Percentiles rank a stretch among this genome's conserved stretches.
These are phyloP conservation scores for Tachysurus vachellii DNA, from an alignment of 2,113 vertebrate genomes.

Conservation along the genomic window DNA sequence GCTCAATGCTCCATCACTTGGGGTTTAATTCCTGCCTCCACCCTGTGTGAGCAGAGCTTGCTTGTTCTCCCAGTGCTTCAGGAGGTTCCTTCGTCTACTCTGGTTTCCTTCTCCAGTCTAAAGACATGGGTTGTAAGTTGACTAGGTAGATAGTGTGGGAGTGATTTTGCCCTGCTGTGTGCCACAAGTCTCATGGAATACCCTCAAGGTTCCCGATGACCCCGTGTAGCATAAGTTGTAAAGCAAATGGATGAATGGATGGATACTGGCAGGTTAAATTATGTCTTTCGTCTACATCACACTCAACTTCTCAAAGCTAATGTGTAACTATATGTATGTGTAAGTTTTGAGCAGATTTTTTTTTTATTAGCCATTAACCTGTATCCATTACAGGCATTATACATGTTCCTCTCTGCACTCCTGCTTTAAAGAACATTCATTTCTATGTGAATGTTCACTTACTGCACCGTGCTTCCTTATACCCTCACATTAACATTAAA, in stretches of 20 bases:
- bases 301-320: conserved; percentile 25
- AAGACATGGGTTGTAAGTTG: no score
- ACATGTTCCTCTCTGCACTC: neutral
- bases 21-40: no score
- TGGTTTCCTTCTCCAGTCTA: no score
- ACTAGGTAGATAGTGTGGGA: no score
- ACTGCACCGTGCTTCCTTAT: neutral
- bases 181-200: no score
- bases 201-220: no score
- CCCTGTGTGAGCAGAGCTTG: no score
- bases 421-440: neutral
- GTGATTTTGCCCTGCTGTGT: no score
- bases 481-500: neutral
- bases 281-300: conserved; percentile 13
- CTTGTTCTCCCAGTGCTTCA: no score
- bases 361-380: conserved; percentile 8
- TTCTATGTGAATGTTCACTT: neutral
- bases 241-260: conserved; percentile 9
- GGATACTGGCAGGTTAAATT: conserved; percentile 29
- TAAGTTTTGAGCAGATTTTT: neutral
- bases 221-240: neutral
- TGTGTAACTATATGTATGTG: neutral
- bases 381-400: conserved; percentile 8
- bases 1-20: no score
- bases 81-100: no score